phyloP scores from a whole-genome alignment of 2,113 vertebrate genomes.

The Okapia johnstoni region DNA sequence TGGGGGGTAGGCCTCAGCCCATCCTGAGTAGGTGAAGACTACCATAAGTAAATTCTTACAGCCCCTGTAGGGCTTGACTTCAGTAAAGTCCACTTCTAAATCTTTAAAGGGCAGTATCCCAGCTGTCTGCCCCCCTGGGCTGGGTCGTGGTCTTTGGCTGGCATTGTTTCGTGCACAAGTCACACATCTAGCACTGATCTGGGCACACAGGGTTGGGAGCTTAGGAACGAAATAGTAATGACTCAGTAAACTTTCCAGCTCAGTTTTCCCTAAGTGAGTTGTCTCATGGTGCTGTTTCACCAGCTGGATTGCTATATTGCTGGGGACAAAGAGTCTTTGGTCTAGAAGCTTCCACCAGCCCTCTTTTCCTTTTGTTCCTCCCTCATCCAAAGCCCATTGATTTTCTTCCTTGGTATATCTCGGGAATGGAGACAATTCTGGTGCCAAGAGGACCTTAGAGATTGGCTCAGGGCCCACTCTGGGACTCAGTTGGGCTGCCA shows the following conservation, averaged over 20 bases:
- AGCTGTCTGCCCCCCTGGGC: background rate
- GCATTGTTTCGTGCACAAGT: background rate
- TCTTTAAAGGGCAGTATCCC: background rate
- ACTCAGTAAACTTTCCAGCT: background rate
- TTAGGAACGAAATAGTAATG: background rate
- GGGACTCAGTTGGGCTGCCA: background rate
- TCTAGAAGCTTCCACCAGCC: background rate
- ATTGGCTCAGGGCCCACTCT: background rate
- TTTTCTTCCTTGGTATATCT: background rate
- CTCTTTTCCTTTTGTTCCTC: background rate
- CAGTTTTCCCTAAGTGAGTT: background rate
- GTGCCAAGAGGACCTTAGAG: background rate
- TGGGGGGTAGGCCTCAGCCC: background rate
- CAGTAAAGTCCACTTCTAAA: background rate
- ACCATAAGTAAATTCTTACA: background rate
- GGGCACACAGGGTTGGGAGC: too few species aligned
- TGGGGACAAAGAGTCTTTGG: background rate
- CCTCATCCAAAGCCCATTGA: background rate
- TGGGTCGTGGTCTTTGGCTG: background rate
- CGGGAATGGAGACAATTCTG: background rate
- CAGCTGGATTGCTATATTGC: background rate
- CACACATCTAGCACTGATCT: background rate
- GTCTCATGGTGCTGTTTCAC: background rate
- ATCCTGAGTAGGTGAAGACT: background rate
- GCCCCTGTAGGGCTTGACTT: background rate